Base-by-base conservation (phyloP, 2,888 invertebrate species). In the Endotricha flammealis region DNA sequence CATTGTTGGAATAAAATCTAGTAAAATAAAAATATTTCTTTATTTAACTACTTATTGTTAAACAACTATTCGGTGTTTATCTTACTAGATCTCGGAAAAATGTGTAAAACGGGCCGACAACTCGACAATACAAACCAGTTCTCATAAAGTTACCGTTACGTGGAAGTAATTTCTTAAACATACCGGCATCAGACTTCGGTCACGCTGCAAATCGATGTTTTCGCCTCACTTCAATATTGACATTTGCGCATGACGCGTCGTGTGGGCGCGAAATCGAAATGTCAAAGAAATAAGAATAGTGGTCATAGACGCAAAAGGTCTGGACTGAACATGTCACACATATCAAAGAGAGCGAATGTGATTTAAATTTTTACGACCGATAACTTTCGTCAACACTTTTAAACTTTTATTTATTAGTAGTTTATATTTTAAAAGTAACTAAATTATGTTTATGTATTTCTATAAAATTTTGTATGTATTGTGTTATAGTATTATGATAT, bases 91-190 rank as follows among this genome's bases (percentile, higher is more conserved):
- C 65, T 64, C 59, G 63, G 69, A 75, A 76, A 79, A 78, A 73
- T 76, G 60, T 54, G 51, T 48, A 53, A 64, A 56, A 63, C 50
- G 50, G 57, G 53, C 66, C 57, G 44, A 54, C 56, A 56, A 53
- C 55, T 50, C 58, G 53, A 59, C 64, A 60, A 71, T 69, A 62
- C 59, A 65, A 81, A 82, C 81, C 78, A 55, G 82, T 80, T 77
- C 49, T 51, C 48, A 51, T 46, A 57, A n/a, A n/a, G n/a, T n/a
- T 62, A 74, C 82, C 79, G 82, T 77, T 82, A 82, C 53, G 48
- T 72, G 71, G 71, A 74, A 74, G 75, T 74, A 68, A 77, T 80
- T 70, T 73, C 70, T 75, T 77, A 70, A 77, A 74, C 68, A 58
- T 53, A 57, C 64, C 55, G 6, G 6, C 16, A 16, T 6, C 6